These are phyloP conservation scores for Rhagoletis zephyria DNA, from an alignment of 1,140 invertebrate genomes.

Conservation along the genomic window DNA sequence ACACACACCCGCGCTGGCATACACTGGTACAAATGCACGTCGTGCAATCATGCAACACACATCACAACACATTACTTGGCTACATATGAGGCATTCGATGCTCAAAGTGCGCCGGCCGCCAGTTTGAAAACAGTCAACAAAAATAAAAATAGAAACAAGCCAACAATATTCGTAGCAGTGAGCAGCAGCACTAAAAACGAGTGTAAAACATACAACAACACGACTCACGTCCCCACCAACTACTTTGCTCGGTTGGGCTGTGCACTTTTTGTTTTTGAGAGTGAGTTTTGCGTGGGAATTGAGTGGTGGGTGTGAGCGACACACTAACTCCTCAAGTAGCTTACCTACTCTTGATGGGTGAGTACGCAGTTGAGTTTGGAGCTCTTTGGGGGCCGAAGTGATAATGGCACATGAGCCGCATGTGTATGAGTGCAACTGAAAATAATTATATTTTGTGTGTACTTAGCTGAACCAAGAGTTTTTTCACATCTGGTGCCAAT, in stretches of 20 bases:
- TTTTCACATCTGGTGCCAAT: too few species aligned
- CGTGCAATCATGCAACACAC: conserved; percentile 20
- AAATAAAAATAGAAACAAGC: conserved; percentile 14
- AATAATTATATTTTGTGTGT: too few species aligned
- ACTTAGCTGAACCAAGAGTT: too few species aligned
- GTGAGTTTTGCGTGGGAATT: neutral
- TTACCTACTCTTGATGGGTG: neutral
- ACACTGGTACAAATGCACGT: neutral
- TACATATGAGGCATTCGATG: conserved; percentile 41
- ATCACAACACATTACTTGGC: neutral
- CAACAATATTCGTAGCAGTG: conserved; percentile 1
- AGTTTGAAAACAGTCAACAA: conserved; percentile 40
- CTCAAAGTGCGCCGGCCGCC: conserved; percentile 26
- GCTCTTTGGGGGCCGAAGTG: neutral
- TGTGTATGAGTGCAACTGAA: neutral
- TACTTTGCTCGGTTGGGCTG: neutral
- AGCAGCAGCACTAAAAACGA: conserved; percentile 44
- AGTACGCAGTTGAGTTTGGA: neutral
- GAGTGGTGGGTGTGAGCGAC: neutral
- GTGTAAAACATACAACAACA: conserved; percentile 45
- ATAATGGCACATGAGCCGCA: neutral
- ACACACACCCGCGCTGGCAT: neutral
- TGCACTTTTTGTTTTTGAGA: neutral
- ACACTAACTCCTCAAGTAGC: too few species aligned
- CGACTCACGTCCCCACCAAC: neutral